A percentile compares a stretch with the other conserved stretches of the same genome.
These are phyloP conservation scores for Centroberyx gerrardi DNA, from an alignment of 2,797 vertebrate genomes.

Conservation along the genomic window DNA sequence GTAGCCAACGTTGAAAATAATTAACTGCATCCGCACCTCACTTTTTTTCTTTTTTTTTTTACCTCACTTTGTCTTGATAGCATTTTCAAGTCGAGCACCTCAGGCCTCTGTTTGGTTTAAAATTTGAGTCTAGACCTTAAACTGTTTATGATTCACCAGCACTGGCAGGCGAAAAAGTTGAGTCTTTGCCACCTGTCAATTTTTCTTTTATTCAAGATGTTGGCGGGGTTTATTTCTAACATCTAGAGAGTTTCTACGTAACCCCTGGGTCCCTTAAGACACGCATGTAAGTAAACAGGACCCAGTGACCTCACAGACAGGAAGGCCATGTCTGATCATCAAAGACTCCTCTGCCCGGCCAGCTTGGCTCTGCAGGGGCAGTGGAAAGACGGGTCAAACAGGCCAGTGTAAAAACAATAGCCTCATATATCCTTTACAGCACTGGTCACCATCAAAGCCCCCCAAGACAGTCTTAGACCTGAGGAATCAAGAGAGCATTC, in stretches of 20 bases:
- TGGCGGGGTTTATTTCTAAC: slow-evolving; percentile 55
- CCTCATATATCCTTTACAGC: slow-evolving; percentile 83
- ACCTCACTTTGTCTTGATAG: neutral
- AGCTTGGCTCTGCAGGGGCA: slow-evolving; percentile 74
- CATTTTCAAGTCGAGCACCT: neutral
- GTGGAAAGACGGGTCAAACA: slow-evolving; percentile 76
- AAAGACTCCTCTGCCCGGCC: slow-evolving; percentile 79
- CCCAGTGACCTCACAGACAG: slow-evolving; percentile 80
- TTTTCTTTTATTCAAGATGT: slow-evolving; percentile 57
- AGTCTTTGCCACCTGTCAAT: slow-evolving; percentile 50
- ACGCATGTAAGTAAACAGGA: slow-evolving; percentile 77
- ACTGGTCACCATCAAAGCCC: slow-evolving; percentile 80
- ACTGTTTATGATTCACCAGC: slow-evolving; percentile 31
- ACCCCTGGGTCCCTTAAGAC: slow-evolving; percentile 75
- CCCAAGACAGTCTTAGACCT: slow-evolving; percentile 73
- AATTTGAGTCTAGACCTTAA: neutral
- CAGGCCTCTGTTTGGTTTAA: slow-evolving; percentile 1
- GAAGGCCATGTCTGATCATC: slow-evolving; percentile 85
- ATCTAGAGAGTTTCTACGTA: slow-evolving; percentile 51
- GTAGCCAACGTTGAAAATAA: neutral
- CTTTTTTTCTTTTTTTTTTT: neutral
- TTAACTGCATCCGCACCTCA: neutral
- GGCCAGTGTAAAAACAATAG: slow-evolving; percentile 85
- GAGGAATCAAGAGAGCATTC: slow-evolving; percentile 72
- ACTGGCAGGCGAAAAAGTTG: slow-evolving; percentile 4